Evolutionary conservation across 2,113 vertebrate species (phyloP).

Genomic region (Semnornis frantzii): DNA sequence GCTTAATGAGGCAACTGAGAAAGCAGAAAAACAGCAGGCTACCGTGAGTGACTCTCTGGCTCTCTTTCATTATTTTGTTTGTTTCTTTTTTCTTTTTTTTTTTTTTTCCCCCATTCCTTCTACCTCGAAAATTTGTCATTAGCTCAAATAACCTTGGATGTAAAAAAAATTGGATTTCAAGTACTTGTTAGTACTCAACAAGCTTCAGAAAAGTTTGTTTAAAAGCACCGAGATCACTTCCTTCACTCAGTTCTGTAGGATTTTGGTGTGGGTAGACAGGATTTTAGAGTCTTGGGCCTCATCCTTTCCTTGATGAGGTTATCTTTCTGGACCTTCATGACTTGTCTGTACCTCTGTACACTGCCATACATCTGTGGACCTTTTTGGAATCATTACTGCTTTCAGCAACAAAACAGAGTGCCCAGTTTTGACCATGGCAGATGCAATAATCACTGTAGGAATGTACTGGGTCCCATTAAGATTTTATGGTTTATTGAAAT

Average conservation of each 20-base stretch:
- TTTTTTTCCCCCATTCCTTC: neutral
- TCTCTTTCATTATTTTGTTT: neutral
- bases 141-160: neutral
- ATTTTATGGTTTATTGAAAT: neutral
- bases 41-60: constrained; percentile 83
- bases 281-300: neutral
- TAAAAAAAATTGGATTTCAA: neutral
- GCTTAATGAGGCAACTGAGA: constrained; percentile 92
- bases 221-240: accelerated
- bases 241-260: neutral
- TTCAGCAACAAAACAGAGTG: neutral
- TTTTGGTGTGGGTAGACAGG: neutral
- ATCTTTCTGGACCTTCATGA: neutral
- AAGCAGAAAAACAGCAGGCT: constrained; percentile 94
- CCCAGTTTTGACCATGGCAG: neutral
- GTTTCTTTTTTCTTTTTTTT: neutral
- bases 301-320: neutral
- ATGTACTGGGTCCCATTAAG: neutral
- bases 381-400: neutral
- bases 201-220: neutral
- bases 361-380: neutral
- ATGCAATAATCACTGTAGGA: neutral
- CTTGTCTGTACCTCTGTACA: neutral
- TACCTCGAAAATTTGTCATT: neutral
- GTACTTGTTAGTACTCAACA: neutral